Conservation (phyloP, 2,888 invertebrate species). For the Folsomia manolachei region DNA sequence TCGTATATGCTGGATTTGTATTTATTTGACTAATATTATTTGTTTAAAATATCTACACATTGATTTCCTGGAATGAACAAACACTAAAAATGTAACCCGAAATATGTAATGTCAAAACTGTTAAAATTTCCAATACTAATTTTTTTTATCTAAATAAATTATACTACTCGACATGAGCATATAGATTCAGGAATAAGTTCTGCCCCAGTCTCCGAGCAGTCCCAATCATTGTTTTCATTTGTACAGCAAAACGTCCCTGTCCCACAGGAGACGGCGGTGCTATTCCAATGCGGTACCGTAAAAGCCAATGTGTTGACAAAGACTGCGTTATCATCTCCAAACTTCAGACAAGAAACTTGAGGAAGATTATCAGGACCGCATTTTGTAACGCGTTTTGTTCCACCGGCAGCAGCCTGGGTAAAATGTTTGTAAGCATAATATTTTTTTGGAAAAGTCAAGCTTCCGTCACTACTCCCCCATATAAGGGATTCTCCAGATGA, state of each 20-base stretch:
- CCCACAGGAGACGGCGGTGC: background rate
- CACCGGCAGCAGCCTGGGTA: slow-evolving; percentile 5
- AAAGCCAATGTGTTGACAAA: slow-evolving; percentile 16
- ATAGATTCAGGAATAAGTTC: slow-evolving; percentile 1
- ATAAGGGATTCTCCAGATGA: slow-evolving; percentile 35
- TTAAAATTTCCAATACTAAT: too few species aligned
- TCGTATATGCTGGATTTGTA: background rate
- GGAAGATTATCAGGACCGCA: slow-evolving; percentile 3
- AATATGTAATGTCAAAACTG: too few species aligned
- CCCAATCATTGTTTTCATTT: slow-evolving; percentile 11
- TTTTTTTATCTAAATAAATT: background rate
- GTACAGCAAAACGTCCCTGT: slow-evolving; percentile 14
- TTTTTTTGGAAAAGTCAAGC: slow-evolving; percentile 29
- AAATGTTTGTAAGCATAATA: slow-evolving; percentile 34
- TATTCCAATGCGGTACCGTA: background rate
- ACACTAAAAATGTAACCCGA: too few species aligned
- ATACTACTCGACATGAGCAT: slow-evolving; percentile 9
- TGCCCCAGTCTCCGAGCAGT: background rate
- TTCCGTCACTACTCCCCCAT: slow-evolving; percentile 28
- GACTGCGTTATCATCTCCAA: slow-evolving; percentile 10
- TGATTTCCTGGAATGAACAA: too few species aligned
- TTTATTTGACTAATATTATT: slow-evolving; percentile 2
- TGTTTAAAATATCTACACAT: background rate
- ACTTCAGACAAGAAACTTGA: slow-evolving; percentile 1
- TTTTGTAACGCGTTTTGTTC: slow-evolving; percentile 1